These are phyloP conservation scores for Petrolisthes manimaculis DNA, from an alignment of 2,888 invertebrate species.

Conservation along the genomic window DNA sequence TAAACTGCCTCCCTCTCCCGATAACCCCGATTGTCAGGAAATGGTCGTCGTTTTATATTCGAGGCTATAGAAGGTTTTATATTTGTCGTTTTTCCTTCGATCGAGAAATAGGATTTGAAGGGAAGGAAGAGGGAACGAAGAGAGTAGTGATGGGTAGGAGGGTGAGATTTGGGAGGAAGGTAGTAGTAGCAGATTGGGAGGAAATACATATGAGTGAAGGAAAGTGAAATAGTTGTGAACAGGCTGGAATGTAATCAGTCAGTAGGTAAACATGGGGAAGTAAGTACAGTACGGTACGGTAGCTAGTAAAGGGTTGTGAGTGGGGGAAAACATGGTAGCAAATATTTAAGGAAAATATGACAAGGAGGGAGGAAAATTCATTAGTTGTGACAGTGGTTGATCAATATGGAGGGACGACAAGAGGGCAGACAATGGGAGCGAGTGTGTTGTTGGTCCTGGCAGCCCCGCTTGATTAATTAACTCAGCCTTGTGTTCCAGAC, in stretches of 20 bases:
- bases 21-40: too few species aligned
- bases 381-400: neutral
- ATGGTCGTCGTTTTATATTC: too few species aligned
- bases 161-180: neutral
- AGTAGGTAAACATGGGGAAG: neutral
- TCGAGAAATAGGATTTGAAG: neutral
- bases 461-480: too few species aligned
- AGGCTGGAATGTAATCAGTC: neutral
- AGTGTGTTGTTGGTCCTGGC: neutral
- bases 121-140: neutral
- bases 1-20: too few species aligned
- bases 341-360: neutral
- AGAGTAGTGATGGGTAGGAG: neutral
- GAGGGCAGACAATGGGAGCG: neutral
- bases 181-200: neutral
- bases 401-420: neutral
- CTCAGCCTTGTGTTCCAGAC: too few species aligned
- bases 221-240: neutral
- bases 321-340: neutral
- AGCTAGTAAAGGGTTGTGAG: neutral
- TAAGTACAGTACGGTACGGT: neutral
- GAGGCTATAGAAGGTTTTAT: too few species aligned
- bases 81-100: too few species aligned
- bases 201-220: neutral
- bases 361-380: neutral